Base-by-base conservation (phyloP, 2,888 invertebrate species). In the Stenodema calcarata region DNA sequence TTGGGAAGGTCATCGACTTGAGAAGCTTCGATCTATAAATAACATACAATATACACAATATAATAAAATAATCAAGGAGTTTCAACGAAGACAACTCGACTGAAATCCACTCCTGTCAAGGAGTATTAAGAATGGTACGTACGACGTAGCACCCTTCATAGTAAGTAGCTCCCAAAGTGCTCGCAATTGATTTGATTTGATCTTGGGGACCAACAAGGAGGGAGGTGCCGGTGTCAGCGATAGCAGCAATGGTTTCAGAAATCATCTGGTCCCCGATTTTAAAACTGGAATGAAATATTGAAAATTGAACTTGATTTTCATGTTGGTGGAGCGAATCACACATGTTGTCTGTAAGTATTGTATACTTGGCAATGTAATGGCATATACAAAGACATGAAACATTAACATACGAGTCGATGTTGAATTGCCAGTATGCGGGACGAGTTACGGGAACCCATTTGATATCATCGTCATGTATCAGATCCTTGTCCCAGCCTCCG, bases 391-490 rank as follows among this genome's bases (percentile, higher is more conserved):
- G n/a, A n/a, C n/a, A n/a, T n/a, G n/a, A n/a, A n/a, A 35, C 2
- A 35, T 35, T 7, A 35, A 75, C 84, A 23, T 28, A 84, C 94
- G 92, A 92, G 91, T 98, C 97, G 96, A 99, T 96, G 90, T 93
- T 93, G 92, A 99, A 97, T 93, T 99, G 98, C 99, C 99, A 99
- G 92, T 99, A 99, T 86, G 95, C 95, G 92, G 97, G 93, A 88
- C 94, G 93, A 89, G 94, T 94, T 0, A 99, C 96, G 1, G 96
- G 94, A 89, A 97, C 88, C 91, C 98, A 98, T 1, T 96, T 97
- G 91, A 99, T 96, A 89, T 85, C 27, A 28, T 96, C 94, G 35
- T 97, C 98, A 86, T 92, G 93, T 92, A 98, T 99, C 91, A 98
- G 95, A 87, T 94, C 93, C 0, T 97, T 95, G 93, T 99, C 99